phyloP scores from a whole-genome alignment of 2,888 invertebrate species.

The Ornithoptera alexandrae region DNA sequence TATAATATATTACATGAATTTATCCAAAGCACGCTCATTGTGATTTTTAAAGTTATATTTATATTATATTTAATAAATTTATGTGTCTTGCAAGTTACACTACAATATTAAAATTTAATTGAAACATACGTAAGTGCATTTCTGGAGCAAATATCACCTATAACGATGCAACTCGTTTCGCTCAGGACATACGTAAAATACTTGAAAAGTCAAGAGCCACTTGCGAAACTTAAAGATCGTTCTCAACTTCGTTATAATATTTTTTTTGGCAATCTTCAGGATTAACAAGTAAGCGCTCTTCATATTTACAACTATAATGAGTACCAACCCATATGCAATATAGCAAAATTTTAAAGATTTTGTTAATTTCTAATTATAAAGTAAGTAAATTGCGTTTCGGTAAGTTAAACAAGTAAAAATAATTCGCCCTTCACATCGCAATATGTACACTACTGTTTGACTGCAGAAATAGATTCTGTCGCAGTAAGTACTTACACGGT shows the following conservation, averaged over 20 bases:
- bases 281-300: not conserved
- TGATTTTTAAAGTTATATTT: too few species aligned
- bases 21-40: too few species aligned
- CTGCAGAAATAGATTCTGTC: too few species aligned
- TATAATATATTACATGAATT: too few species aligned
- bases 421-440: too few species aligned
- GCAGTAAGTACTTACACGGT: too few species aligned
- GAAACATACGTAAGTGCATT: not conserved
- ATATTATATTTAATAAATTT: not conserved
- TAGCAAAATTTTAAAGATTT: too few species aligned
- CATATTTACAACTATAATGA: not conserved
- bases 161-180: conserved; percentile 17
- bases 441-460: too few species aligned
- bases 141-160: not conserved
- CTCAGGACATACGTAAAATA: conserved; percentile 15
- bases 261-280: not conserved
- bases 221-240: not conserved
- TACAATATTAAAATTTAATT: not conserved
- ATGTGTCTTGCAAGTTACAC: not conserved
- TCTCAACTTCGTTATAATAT: not conserved
- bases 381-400: too few species aligned
- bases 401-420: too few species aligned
- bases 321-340: too few species aligned
- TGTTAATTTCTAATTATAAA: too few species aligned
- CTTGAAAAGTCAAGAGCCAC: conserved; percentile 15